Conservation (phyloP, 2,888 invertebrate species). For the Amphipoea lucens region DNA sequence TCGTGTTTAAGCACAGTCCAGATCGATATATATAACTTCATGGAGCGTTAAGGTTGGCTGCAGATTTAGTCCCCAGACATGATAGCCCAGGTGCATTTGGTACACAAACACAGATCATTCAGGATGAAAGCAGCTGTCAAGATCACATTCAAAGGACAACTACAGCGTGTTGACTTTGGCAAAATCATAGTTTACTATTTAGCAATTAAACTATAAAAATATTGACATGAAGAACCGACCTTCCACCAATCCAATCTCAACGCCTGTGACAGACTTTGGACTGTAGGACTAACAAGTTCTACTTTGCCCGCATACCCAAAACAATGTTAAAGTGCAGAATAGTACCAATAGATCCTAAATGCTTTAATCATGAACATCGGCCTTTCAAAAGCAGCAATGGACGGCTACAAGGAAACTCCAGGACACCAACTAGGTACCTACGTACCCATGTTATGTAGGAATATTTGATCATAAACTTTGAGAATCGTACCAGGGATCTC, state of each 20-base stretch:
- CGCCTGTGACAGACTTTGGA: not conserved
- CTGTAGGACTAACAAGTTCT: not conserved
- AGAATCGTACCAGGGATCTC: not conserved
- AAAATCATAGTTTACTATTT: not conserved
- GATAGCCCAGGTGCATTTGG: too few relatives aligned
- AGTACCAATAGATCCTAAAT: too few relatives aligned
- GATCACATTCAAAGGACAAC: not conserved
- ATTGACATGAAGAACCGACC: not conserved
- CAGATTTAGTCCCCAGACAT: not conserved
- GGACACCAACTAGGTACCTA: not conserved
- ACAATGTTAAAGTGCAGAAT: not conserved
- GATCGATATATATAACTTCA: not conserved
- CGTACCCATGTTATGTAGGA: not conserved
- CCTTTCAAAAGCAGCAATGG: not conserved
- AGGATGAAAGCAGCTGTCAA: not conserved
- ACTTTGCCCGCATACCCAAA: not conserved
- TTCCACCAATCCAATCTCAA: too few relatives aligned
- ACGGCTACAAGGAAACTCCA: not conserved
- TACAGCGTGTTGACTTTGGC: not conserved
- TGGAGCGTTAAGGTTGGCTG: not conserved
- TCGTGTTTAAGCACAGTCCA: not conserved
- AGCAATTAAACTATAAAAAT: conserved; percentile 1
- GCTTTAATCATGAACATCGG: not conserved
- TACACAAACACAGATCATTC: not conserved
- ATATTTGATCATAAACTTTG: not conserved